Base-by-base conservation (phyloP, 2,113 vertebrate species). In the Podarcis raffonei region DNA sequence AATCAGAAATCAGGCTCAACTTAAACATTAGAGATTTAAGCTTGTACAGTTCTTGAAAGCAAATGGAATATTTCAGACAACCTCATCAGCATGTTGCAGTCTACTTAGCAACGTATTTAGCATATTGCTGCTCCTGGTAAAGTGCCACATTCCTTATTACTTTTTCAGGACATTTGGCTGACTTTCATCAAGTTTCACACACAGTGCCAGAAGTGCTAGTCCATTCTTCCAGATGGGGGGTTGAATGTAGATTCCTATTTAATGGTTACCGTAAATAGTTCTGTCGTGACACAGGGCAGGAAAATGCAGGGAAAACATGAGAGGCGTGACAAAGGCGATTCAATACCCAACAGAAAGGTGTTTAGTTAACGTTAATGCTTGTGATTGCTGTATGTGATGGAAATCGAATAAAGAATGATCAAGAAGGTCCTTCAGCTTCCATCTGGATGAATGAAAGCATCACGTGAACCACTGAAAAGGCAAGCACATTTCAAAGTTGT, bases 401-500 rank as follows among this genome's bases (percentile, higher is more conserved):
- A 93, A 95, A 93, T 93, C 23, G 39, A 77, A 25, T 57, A 78
- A 94, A 84, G 59, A 18, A 20, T 90, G 90, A 94, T 91, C 94
- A 94, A 94, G 93, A 89, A 93, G 18, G 91, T 86, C 92, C 92
- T 81, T 53, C 87, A 78, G 86, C 90, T 96, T 93, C 94, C 88
- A 89, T 93, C 95, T 93, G 90, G 88, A 93, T 93, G 92, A 94
- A 96, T 94, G 94, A 95, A 93, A 27, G 81, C 90, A 89, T 92
- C 88, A 91, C 90, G 92, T 88, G 90, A 94, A 90, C 91, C 92
- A 88, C 80, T 92, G 92, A 93, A 94, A 95, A 92, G 93, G 85
- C 84, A 95, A 92, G 86, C 90, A 92, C 85, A 89, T 90, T 95
- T 95, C 95, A 92, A 94, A 94, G 89, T 95, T 96, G 93, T 94